phyloP scores from a whole-genome alignment of 2,888 invertebrate species.

The Sericinus montela region DNA sequence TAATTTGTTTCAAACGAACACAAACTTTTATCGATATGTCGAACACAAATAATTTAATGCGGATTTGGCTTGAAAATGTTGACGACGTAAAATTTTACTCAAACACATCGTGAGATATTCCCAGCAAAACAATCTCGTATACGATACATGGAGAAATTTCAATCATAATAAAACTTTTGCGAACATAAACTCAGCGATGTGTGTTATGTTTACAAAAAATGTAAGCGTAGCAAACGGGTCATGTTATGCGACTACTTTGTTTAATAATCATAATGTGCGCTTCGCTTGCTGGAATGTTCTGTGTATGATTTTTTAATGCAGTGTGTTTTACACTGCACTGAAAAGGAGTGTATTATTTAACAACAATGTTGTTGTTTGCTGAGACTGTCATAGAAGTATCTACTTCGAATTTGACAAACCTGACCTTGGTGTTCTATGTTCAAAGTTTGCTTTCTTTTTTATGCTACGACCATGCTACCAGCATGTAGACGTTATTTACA shows the following conservation, averaged over 20 bases:
- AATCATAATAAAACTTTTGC: slow-evolving; percentile 20
- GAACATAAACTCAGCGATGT: slow-evolving; percentile 14
- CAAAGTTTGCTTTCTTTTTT: no score
- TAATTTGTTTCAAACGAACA: no score
- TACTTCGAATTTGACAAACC: no score
- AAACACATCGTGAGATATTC: slow-evolving; percentile 3
- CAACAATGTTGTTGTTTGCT: no score
- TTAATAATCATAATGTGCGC: not conserved
- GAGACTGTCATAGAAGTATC: no score
- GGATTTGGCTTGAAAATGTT: slow-evolving; percentile 3
- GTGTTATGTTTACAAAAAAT: slow-evolving; percentile 12
- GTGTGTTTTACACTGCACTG: not conserved
- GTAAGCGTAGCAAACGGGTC: not conserved
- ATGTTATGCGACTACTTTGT: not conserved
- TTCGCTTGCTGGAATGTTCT: not conserved
- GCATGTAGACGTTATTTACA: no score
- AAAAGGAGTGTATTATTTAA: no score
- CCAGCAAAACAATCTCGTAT: slow-evolving; percentile 16
- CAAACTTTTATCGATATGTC: no score
- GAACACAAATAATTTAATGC: not conserved
- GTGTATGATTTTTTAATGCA: not conserved
- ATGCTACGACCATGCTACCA: no score
- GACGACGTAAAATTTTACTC: slow-evolving; percentile 7
- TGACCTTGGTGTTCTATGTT: no score
- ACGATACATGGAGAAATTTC: slow-evolving; percentile 14